Conservation (phyloP, 2,797 vertebrate genomes). For the Nannoperca obscura region DNA sequence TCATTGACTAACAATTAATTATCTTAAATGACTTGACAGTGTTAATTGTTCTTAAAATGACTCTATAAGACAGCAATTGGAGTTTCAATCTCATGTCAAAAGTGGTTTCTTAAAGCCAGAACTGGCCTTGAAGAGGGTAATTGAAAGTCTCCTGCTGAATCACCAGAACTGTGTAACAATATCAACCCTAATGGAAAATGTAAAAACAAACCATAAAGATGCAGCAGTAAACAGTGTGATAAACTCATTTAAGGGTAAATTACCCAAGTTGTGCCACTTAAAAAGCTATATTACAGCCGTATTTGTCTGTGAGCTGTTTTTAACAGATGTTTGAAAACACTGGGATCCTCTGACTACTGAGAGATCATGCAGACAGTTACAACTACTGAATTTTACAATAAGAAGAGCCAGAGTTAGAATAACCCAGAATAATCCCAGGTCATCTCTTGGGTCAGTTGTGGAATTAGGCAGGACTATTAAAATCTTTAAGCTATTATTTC, state of each 20-base stretch:
- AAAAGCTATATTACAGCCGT: conserved; percentile 8
- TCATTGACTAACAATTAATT: background rate
- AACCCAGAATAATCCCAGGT: background rate
- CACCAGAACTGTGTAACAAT: conserved; percentile 7
- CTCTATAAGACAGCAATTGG: background rate
- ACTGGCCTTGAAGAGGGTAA: background rate
- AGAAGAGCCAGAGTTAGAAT: background rate
- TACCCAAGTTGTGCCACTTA: background rate
- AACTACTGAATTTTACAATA: background rate
- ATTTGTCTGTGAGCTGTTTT: conserved; percentile 6
- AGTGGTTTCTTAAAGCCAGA: background rate
- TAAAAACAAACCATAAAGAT: conserved; percentile 18
- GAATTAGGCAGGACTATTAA: background rate
- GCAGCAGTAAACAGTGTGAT: background rate
- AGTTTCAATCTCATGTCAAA: conserved; percentile 1
- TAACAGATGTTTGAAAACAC: background rate
- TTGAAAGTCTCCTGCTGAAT: conserved; percentile 15
- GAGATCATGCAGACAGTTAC: conserved; percentile 13
- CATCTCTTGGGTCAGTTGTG: background rate
- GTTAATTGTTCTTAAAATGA: conserved; percentile 2
- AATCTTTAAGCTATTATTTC: background rate
- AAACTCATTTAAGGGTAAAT: conserved; percentile 7
- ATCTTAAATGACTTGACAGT: conserved; percentile 9
- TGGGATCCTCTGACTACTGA: background rate
- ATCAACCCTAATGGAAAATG: conserved; percentile 10